Evolutionary conservation across 2,797 vertebrate species (phyloP).

Genomic region (Poecilia gillii): DNA sequence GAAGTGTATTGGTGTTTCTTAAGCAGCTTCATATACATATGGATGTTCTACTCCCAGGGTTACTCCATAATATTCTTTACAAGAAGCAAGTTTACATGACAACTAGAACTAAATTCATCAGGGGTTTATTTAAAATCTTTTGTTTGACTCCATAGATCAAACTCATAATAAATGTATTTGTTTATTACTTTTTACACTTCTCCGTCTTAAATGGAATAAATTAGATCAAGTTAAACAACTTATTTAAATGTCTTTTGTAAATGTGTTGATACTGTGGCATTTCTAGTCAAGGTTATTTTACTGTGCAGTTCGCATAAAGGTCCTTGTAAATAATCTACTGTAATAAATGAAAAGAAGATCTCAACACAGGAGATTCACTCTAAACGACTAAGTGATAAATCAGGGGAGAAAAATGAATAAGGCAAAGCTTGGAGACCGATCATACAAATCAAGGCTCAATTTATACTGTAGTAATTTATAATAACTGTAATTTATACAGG

Average conservation of each 20-base stretch:
- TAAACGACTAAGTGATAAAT: conserved; percentile 33
- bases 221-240: neutral
- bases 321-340: neutral
- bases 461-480: neutral
- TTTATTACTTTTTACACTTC: no score
- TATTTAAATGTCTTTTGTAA: neutral
- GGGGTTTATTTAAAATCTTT: neutral
- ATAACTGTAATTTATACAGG: no score
- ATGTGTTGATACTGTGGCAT: neutral
- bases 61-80: neutral
- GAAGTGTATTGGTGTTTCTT: neutral
- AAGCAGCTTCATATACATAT: neutral
- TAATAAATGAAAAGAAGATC: neutral
- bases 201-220: neutral
- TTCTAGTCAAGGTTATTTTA: neutral
- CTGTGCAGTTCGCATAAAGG: neutral
- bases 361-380: conserved; percentile 9
- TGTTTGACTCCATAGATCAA: neutral
- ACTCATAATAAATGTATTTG: neutral
- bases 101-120: neutral
- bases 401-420: conserved; percentile 6
- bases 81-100: neutral
- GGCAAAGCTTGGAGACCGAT: conserved; percentile 1
- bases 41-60: neutral
- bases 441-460: neutral